Base-by-base conservation (phyloP, 2,797 vertebrate species). In the Lerista edwardsae region DNA sequence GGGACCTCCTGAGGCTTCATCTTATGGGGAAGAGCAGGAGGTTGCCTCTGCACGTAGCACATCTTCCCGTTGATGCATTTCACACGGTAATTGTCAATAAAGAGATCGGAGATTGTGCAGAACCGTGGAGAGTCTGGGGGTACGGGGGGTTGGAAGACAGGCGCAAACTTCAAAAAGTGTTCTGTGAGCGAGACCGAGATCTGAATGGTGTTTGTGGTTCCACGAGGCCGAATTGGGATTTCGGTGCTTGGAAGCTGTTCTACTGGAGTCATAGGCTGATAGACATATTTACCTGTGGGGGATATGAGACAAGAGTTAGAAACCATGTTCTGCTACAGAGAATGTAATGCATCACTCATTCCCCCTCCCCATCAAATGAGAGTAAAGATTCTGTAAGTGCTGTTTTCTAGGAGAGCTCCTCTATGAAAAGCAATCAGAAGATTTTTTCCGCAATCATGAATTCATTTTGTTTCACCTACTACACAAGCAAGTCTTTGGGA, bases 1-100 rank as follows among this genome's bases (percentile, higher is more conserved):
- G 95, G 93, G 93, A 68, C 92, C 31, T 95, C 94, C 87, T 94
- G 94, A 0, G 94, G 93, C 92, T 89, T 92, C 17, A 85, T 39
- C 84, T 89, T 88, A 85, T 83, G 96, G 82, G 84, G 94, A 59
- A 10, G 81, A 0, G 96, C 93, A 9, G 96, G 96, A 1, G 93
- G 96, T 75, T 98, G 98, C 75, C 97, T 96, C 95, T 99, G 98
- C 84, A 99, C 98, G 0, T 99, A 99, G 93, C 98, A 99, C 98
- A 99, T 99, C 96, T 99, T 99, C 59, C 98, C 98, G 0, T 99
- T 99, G 92, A 99, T 99, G 93, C 98, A 98, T 84, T 98, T 99
- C 69, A 99, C 98, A 0, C 98, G 97, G 92, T 99, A 99, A 96
- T 98, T 98, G 83, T 99, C 98, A 73, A 98, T 97, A 89, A 99